These are phyloP conservation scores for Acronicta aceris DNA, from an alignment of 2,888 invertebrate genomes.

Conservation along the genomic window DNA sequence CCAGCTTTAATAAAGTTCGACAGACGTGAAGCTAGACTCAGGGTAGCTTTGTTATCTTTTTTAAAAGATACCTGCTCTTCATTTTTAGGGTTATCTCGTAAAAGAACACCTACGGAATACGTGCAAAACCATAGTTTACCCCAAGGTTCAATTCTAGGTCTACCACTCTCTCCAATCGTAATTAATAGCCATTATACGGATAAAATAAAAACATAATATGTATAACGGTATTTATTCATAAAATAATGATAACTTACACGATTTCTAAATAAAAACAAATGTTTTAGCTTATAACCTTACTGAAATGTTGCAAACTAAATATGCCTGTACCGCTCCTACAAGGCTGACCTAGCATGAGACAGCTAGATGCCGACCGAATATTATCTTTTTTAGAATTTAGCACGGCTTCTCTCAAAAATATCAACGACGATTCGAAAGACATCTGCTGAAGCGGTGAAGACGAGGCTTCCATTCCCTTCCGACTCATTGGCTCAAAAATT, in stretches of 20 bases:
- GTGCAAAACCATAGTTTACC: too few species aligned
- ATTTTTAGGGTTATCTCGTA: too few species aligned
- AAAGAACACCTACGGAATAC: too few species aligned
- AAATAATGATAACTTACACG: constrained; percentile 18
- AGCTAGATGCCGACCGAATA: constrained; percentile 95
- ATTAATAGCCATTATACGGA: too few species aligned
- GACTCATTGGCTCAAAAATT: constrained; percentile 95
- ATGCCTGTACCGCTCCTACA: constrained; percentile 95
- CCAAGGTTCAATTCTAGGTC: too few species aligned
- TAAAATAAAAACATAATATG: constrained; percentile 2
- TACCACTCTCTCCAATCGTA: too few species aligned
- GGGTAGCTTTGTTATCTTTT: too few species aligned
- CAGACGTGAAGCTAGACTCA: too few species aligned
- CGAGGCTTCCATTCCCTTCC: constrained; percentile 96
- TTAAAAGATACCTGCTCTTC: too few species aligned
- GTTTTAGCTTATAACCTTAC: constrained; percentile 59
- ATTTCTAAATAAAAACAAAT: constrained; percentile 1
- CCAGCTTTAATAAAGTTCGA: too few species aligned
- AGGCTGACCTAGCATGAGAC: constrained; percentile 95
- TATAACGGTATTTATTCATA: constrained; percentile 28
- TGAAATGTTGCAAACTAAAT: constrained; percentile 86
- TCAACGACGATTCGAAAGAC: constrained; percentile 98
- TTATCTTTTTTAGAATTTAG: constrained; percentile 92
- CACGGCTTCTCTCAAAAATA: constrained; percentile 94
- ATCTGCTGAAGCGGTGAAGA: constrained; percentile 99